phyloP scores from a whole-genome alignment of 1,140 invertebrate species.

The Nymphalis io region DNA sequence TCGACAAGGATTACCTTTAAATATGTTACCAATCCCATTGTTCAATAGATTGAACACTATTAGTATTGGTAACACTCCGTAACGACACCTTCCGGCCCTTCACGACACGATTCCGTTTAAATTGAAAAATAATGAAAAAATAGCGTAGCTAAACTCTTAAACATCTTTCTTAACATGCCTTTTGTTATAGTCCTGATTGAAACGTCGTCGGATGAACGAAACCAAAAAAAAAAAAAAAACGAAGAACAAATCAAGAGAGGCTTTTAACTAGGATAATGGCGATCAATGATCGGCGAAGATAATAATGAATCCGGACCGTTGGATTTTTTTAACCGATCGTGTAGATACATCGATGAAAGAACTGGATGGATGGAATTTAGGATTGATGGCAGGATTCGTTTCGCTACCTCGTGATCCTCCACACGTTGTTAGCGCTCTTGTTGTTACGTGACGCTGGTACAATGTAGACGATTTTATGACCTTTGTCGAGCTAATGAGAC shows the following conservation, averaged over 20 bases:
- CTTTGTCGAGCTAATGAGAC: constrained; percentile 73
- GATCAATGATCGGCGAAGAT: constrained; percentile 77
- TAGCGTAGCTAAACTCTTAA: constrained; percentile 79
- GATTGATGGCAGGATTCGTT: constrained; percentile 69
- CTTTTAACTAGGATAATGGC: constrained; percentile 80
- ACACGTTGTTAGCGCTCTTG: constrained; percentile 76
- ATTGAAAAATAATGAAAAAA: constrained; percentile 80
- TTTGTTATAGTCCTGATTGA: constrained; percentile 72
- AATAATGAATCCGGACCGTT: constrained; percentile 74
- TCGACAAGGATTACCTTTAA: constrained; percentile 35
- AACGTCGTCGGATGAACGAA: constrained; percentile 69
- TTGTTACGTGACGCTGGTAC: constrained; percentile 65
- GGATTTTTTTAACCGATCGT: constrained; percentile 62
- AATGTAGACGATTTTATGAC: constrained; percentile 53
- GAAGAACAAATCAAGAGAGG: constrained; percentile 77
- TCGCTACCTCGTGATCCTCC: constrained; percentile 75
- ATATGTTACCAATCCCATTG: constrained; percentile 44
- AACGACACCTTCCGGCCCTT: constrained; percentile 78
- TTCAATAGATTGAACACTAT: constrained; percentile 47
- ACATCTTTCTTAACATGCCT: constrained; percentile 78
- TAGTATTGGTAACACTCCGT: constrained; percentile 70
- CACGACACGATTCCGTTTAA: constrained; percentile 72
- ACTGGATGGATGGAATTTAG: constrained; percentile 61
- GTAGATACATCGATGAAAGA: constrained; percentile 63
- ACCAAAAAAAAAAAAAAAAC: constrained; percentile 59